Evolutionary conservation across 2,888 invertebrate genomes (phyloP).

Genomic region (Synanthedon myopaeformis): DNA sequence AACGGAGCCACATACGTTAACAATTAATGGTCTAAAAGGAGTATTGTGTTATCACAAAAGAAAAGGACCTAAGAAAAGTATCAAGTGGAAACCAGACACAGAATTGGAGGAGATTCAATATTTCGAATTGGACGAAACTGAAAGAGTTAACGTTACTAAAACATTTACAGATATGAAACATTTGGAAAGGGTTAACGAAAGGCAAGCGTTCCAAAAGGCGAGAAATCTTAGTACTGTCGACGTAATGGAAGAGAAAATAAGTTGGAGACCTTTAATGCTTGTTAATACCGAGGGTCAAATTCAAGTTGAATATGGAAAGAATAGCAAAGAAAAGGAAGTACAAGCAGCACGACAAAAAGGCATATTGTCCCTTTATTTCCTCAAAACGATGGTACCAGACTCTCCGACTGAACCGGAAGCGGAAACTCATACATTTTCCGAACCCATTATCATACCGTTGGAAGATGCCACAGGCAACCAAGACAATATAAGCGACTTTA

Average conservation of each 20-base stretch:
- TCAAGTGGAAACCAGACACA: slow-evolving; percentile 84
- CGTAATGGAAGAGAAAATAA: slow-evolving; percentile 83
- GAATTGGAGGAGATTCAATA: slow-evolving; percentile 86
- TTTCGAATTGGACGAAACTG: slow-evolving; percentile 96
- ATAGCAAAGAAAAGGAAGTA: slow-evolving; percentile 87
- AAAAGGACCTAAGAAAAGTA: slow-evolving; percentile 82
- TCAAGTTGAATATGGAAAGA: slow-evolving; percentile 76
- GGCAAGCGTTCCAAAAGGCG: slow-evolving; percentile 83
- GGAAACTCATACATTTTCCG: slow-evolving; percentile 80
- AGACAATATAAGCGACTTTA: slow-evolving; percentile 83
- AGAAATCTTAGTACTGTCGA: slow-evolving; percentile 82
- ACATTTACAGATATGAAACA: slow-evolving; percentile 92
- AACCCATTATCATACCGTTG: slow-evolving; percentile 86
- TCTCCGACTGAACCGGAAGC: slow-evolving; percentile 88
- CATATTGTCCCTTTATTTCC: slow-evolving; percentile 85
- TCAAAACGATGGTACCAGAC: slow-evolving; percentile 86
- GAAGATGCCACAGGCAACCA: slow-evolving; percentile 89
- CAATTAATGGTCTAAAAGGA: slow-evolving; percentile 76
- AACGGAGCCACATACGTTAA: slow-evolving; percentile 50
- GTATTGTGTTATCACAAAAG: slow-evolving; percentile 80
- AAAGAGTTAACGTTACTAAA: slow-evolving; percentile 94
- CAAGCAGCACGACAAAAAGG: slow-evolving; percentile 89
- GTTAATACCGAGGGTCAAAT: slow-evolving; percentile 77
- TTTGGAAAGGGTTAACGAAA: slow-evolving; percentile 88
- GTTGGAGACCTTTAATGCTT: slow-evolving; percentile 79